Base-by-base conservation (phyloP, 2,797 vertebrate species). In the Coilia nasus region DNA sequence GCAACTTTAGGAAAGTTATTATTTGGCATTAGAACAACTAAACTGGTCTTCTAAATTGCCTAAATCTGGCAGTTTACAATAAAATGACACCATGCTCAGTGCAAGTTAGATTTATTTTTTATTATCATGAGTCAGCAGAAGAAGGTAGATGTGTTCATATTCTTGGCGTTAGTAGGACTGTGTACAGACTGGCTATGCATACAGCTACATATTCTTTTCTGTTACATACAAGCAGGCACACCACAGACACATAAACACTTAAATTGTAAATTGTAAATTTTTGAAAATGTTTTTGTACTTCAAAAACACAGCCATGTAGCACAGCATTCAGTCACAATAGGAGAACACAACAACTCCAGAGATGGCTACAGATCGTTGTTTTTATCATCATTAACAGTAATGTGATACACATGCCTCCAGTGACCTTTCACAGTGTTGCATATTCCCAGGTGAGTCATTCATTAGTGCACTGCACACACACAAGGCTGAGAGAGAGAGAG, bases 371-470 rank as follows among this genome's bases (percentile, higher is more conserved):
- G 93, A 95, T 93, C 94, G 93, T 93, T 95, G 92, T 94, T 95
- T 95, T 95, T 94, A 94, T 95, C 95, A 93, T 94, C 92, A 93
- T 95, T 95, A 95, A 94, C 94, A 94, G 91, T 93, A 94, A 94
- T 94, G 93, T 94, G 93, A 94, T 94, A 92, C 91, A 83, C 93
- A 93, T 91, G 93, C 93, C 94, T 93, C 92, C 81, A 84, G 92
- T 94, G 93, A 95, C 94, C 93, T 91, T 90, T 91, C 93, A 90
- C 94, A 94, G 94, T 92, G 91, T 93, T 92, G 92, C 90, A 93
- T 93, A 93, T 93, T 95, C 93, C 94, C 92, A 94, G 90, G 93
- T 94, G 87, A 91, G 92, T 94, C 93, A 94, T 92, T 94, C 93
- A 94, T 95, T 94, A 94, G 82, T 85, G 87, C 87, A 83, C 88